Base-by-base conservation (phyloP, 2,888 invertebrate genomes). In the Phyto melanocephala region DNA sequence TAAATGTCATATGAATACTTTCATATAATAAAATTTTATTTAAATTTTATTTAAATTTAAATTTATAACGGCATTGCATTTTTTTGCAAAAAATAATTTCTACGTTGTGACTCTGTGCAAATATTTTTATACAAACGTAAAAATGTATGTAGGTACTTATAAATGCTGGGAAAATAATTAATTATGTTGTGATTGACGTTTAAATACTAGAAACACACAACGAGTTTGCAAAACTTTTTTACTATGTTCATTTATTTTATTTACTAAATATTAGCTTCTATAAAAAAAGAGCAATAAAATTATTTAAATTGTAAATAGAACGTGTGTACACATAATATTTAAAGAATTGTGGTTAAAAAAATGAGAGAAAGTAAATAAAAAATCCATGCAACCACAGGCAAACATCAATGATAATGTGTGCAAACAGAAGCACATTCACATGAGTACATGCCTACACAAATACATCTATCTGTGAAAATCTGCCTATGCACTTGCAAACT, bases 251-350 rank as follows among this genome's bases (percentile, higher is more conserved):
- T 68, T 60, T 77, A 54, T 45, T 52, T 54, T 63, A 45, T 62
- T 71, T 47, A 58, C 65, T 17, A 60, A 42, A 37, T 65, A 52
- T 67, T n/a, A 37, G 50, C 24, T 60, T 54, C 52, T 28, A 15
- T 20, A 78, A 58, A 68, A 78, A 80, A 63, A 75, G 56, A 80
- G 63, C 70, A 70, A 70, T 80, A 60, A 67, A 80, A 42, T 80
- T 20, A 74, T 72, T 68, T 71, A 52, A 63, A 80, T 70, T 70
- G 63, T 58, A 80, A 75, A 75, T 62, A 80, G 65, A 75, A 68
- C 58, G 54, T 63, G 58, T 75, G 54, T 40, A 54, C 45, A 63
- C 37, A 80, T 50, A 63, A 54, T 37, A 68, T 80, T 75, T 70
- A 75, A 70, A 80, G 63, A 75, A 65, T 50, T 80, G 80, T 42